Evolutionary conservation across 2,888 invertebrate species (phyloP), one percentile per base, ranked within the genome.

Genomic region (Stenoptilia bipunctidactyla): DNA sequence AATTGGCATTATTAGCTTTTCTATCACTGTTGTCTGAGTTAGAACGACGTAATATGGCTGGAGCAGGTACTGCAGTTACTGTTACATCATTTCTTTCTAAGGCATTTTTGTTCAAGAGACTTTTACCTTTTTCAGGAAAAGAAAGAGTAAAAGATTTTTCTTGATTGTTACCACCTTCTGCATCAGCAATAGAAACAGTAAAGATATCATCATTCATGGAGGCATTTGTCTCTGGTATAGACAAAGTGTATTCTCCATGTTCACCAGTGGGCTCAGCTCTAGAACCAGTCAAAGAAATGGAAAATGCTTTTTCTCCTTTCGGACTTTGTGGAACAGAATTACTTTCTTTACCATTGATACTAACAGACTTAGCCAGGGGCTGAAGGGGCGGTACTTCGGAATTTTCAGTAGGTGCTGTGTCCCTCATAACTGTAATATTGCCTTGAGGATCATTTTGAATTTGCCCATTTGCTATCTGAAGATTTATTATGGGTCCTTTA

Each of bases 401-500:
- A 0, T 65, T 40, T 15, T 76, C 76, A 20, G 50, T 58, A 34
- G 71, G 58, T 20, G 20, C 20, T 20, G 20, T 8, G 46, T 86
- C 86, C 50, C 85, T 71, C 82, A 87, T 85, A 40, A 89, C 87
- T 40, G 88, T 88, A 36, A 89, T 86, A 36, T 85, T 86, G 12
- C 87, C 87, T 56, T 86, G 86, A 15, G 79, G 84, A 52, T 88
- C 88, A 51, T 86, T 83, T 52, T 85, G 87, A 44, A 88, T 74
- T 59, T 88, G 87, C 2, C 88, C 88, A 64, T 89, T 90, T 14
- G 87, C 85, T 56, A 90, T 89, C 74, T 90, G 90, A 43, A 90
- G 74, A 63, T 90, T 90, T 43, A 89, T 88, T 50, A 88, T 85
- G 37, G 87, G 88, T 6, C 86, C 85, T 56, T 87, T 85, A 9